Conservation (phyloP, 2,797 vertebrate genomes). For the Miopithecus talapoin region DNA sequence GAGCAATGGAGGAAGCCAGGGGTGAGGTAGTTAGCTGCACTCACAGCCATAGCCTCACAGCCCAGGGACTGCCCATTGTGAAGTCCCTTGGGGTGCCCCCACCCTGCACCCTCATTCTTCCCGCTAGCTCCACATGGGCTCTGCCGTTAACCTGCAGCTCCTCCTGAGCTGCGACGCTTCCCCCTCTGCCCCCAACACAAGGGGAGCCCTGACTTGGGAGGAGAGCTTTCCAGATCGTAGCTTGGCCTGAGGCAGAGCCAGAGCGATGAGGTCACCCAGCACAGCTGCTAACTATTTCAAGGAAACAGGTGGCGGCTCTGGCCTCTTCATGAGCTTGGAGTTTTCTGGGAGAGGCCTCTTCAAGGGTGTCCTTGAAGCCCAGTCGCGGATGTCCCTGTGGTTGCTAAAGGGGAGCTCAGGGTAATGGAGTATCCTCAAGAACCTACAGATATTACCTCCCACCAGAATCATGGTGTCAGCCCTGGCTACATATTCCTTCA, state of each 20-base stretch:
- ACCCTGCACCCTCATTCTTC: neutral
- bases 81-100: fast-evolving
- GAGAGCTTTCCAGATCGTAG: neutral
- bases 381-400: neutral
- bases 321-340: conserved; percentile 8
- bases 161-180: fast-evolving
- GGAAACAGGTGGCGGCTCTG: conserved; percentile 71
- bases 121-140: fast-evolving
- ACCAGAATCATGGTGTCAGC: neutral
- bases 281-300: conserved; percentile 80
- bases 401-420: neutral
- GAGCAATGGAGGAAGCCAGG: neutral
- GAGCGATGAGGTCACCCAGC: conserved; percentile 65
- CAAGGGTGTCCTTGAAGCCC: conserved; percentile 25
- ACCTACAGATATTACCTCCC: neutral
- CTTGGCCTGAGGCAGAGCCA: neutral
- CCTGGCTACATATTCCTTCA: neutral
- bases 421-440: neutral
- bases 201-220: neutral
- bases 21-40: neutral
- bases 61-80: fast-evolving
- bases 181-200: fast-evolving
- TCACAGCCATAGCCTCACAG: neutral
- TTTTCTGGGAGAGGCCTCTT: conserved; percentile 44
- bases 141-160: neutral